These are phyloP conservation scores for Gouania willdenowi DNA, from an alignment of 2,797 vertebrate genomes.

Conservation along the genomic window DNA sequence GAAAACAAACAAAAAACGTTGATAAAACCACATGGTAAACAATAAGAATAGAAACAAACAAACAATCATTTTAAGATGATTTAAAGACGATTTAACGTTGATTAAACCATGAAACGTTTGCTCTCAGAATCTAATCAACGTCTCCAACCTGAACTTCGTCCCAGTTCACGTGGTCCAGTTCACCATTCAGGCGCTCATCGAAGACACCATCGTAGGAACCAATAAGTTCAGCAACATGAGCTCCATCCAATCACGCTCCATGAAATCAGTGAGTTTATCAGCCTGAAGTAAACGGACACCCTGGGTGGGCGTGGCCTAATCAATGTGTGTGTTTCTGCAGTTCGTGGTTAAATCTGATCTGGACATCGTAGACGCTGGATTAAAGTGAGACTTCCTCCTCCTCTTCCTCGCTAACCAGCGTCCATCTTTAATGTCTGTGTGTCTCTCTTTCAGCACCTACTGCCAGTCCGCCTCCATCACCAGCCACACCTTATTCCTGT, in stretches of 20 bases:
- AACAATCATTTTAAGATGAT: no score
- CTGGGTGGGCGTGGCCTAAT: no score
- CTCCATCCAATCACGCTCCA: slow-evolving; percentile 63
- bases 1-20: no score
- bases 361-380: slow-evolving; percentile 46
- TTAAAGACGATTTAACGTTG: no score
- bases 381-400: slow-evolving; percentile 74
- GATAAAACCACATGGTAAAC: no score
- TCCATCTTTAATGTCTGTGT: no score
- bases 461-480: slow-evolving; percentile 76
- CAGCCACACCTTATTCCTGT: slow-evolving; percentile 83
- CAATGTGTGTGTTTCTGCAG: slow-evolving; percentile 53
- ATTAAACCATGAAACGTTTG: no score
- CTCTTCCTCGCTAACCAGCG: no score
- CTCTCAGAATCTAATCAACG: slow-evolving; percentile 83
- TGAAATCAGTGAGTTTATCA: slow-evolving; percentile 66
- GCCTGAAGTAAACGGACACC: no score
- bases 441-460: slow-evolving; percentile 63
- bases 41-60: no score
- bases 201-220: slow-evolving; percentile 69
- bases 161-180: slow-evolving; percentile 69
- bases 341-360: slow-evolving; percentile 60
- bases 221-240: slow-evolving; percentile 65
- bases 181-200: slow-evolving; percentile 74
- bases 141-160: slow-evolving; percentile 85